These are phyloP conservation scores for Dasyornis broadbenti DNA, from an alignment of 2,113 vertebrate genomes.

Conservation along the genomic window DNA sequence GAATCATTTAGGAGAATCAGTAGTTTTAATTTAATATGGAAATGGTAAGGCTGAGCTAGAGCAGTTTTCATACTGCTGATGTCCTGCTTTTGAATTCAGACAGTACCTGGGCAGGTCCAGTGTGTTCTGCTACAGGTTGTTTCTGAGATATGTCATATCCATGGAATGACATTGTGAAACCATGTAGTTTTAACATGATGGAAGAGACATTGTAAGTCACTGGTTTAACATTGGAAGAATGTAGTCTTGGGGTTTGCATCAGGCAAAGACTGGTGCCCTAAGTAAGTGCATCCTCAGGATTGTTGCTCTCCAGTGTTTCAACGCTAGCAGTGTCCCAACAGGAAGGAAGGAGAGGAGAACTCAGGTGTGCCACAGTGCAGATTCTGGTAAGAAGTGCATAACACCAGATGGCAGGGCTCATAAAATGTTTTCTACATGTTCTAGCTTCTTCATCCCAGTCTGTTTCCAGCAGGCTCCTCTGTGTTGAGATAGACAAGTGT, in stretches of 20 bases:
- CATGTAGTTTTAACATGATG: neutral
- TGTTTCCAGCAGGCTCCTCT: neutral
- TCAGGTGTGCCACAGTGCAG: neutral
- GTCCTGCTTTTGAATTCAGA: neutral
- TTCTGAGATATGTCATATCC: neutral
- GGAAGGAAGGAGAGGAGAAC: neutral
- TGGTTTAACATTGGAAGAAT: neutral
- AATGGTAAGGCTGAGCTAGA: neutral
- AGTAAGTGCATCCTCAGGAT: neutral
- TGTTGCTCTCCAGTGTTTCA: neutral
- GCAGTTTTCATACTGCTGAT: neutral
- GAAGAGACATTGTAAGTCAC: neutral
- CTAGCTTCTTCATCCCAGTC: neutral
- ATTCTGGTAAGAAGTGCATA: neutral
- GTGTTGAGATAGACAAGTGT: neutral
- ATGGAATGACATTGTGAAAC: neutral
- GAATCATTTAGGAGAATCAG: neutral
- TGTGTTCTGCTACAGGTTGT: neutral
- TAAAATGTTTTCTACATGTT: neutral
- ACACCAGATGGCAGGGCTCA: neutral
- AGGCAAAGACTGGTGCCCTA: neutral
- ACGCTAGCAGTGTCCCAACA: fast-evolving
- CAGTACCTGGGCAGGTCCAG: neutral
- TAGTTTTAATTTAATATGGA: neutral
- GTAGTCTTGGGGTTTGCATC: neutral